Conservation (phyloP, 2,888 invertebrate genomes). For the Spisula solida region DNA sequence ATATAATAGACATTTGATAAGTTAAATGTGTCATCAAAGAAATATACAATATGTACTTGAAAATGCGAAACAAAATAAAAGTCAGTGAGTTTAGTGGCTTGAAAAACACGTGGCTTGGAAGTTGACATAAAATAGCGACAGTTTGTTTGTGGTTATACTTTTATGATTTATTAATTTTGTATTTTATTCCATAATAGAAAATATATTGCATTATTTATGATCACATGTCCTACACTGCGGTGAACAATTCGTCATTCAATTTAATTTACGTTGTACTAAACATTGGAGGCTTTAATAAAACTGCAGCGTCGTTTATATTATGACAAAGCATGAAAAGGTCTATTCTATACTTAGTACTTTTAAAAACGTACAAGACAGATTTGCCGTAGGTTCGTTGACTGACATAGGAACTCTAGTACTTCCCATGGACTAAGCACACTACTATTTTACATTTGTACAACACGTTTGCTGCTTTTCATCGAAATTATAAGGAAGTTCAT, state of each 20-base stretch:
- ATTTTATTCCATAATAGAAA: slow-evolving; percentile 18
- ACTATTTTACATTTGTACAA: no score
- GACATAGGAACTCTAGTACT: no score
- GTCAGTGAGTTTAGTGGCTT: not conserved
- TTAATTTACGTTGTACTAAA: slow-evolving; percentile 18
- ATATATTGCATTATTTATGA: not conserved
- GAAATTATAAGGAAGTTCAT: no score
- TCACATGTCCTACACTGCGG: not conserved
- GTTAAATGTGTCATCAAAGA: not conserved
- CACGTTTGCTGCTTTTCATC: no score
- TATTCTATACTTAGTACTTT: no score
- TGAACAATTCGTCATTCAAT: not conserved
- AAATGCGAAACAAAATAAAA: slow-evolving; percentile 5
- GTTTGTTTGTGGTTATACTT: slow-evolving; percentile 2
- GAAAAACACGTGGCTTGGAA: not conserved
- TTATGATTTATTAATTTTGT: slow-evolving; percentile 7
- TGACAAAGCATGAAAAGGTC: not conserved
- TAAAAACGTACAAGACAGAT: no score
- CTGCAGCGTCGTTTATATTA: not conserved
- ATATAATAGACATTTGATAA: not conserved
- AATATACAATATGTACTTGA: not conserved
- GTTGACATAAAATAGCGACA: not conserved
- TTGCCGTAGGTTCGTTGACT: no score
- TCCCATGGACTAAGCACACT: no score
- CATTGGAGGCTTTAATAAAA: not conserved